These are phyloP conservation scores for human (Homo sapiens) DNA, from an alignment of 2,113 vertebrate species.

Conservation along the genomic window DNA sequence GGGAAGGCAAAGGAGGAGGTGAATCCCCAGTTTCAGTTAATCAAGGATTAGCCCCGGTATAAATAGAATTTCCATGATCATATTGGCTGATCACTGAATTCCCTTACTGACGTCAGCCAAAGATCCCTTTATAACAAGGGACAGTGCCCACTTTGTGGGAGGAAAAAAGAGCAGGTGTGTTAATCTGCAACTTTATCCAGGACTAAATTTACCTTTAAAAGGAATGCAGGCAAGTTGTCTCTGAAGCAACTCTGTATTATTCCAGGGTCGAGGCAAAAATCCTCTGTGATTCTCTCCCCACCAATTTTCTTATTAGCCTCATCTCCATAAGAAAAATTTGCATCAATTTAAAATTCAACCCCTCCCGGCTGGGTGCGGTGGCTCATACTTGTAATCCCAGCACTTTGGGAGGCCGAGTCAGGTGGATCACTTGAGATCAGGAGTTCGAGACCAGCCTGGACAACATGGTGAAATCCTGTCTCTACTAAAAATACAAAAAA, in stretches of 20 bases:
- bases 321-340: neutral
- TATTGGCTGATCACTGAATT: neutral
- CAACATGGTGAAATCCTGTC: neutral
- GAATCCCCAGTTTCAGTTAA: neutral
- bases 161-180: neutral
- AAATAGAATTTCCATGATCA: neutral
- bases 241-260: neutral
- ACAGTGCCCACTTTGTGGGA: neutral
- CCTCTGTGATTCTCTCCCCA: neutral
- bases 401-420: neutral
- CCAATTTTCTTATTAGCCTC: neutral
- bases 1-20: neutral
- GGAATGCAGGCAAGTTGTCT: neutral
- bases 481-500: neutral
- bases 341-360: neutral
- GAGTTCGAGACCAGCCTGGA: neutral
- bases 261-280: neutral
- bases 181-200: neutral
- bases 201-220: neutral
- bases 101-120: neutral
- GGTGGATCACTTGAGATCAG: neutral
- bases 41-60: neutral
- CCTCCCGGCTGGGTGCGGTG: neutral
- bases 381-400: neutral
- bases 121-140: neutral